These are phyloP conservation scores for Cremastinae sp. DNA, from an alignment of 2,888 invertebrate species.

Conservation along the genomic window DNA sequence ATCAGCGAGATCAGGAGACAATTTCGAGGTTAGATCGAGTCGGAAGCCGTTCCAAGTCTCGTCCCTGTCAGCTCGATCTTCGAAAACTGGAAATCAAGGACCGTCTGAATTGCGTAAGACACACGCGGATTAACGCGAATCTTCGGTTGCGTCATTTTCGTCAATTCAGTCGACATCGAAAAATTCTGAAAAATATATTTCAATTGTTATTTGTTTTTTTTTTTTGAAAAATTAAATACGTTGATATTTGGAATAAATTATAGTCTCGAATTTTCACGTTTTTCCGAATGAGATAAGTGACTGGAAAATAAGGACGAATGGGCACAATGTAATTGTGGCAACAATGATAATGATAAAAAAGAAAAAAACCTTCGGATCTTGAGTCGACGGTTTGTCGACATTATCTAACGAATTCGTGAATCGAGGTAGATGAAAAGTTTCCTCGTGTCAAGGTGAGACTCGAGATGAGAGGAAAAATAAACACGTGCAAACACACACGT, in stretches of 20 bases:
- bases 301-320: not conserved
- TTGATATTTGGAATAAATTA: no score
- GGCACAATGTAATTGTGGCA: not conserved
- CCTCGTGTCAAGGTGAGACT: conserved; percentile 49
- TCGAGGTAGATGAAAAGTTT: conserved; percentile 36
- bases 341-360: conserved; percentile 8
- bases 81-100: not conserved
- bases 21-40: not conserved
- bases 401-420: conserved; percentile 50
- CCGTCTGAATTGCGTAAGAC: not conserved
- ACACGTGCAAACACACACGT: not conserved
- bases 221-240: no score
- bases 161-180: no score
- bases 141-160: not conserved
- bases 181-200: no score
- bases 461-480: conserved; percentile 3
- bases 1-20: not conserved
- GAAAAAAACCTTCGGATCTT: conserved; percentile 25
- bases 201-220: no score
- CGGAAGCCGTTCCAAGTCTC: not conserved
- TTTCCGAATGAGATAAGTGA: no score
- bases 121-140: not conserved
- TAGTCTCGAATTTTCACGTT: no score
- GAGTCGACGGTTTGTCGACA: conserved; percentile 7
- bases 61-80: not conserved